These are phyloP conservation scores for Acanthurus leucopareius DNA, from an alignment of 2,797 vertebrate genomes.

Conservation along the genomic window DNA sequence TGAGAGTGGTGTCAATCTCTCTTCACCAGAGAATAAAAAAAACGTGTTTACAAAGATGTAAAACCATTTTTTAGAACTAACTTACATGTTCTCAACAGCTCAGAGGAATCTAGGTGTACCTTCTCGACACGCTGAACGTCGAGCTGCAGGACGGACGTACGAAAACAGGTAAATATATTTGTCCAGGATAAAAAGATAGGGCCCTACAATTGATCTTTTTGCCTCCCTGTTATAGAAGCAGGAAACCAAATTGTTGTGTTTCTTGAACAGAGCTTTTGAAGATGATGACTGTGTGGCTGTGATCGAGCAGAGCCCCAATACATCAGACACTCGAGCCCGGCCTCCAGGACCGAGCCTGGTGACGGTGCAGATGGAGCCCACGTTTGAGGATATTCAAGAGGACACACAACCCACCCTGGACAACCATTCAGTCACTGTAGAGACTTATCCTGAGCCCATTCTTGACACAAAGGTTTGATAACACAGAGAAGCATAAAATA, in stretches of 20 bases:
- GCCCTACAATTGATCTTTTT: background rate
- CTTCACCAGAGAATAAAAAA: background rate
- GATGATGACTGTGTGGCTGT: slow-evolving; percentile 85
- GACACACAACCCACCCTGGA: slow-evolving; percentile 45
- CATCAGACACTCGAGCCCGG: slow-evolving; percentile 75
- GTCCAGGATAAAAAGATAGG: background rate
- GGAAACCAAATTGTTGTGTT: slow-evolving; percentile 8
- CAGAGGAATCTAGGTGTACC: slow-evolving; percentile 81
- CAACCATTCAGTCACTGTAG: slow-evolving; percentile 77
- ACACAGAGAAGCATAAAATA: background rate
- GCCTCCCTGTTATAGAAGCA: background rate
- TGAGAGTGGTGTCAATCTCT: slow-evolving; percentile 4
- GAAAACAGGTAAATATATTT: slow-evolving; percentile 83
- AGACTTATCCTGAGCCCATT: slow-evolving; percentile 80
- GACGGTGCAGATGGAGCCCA: slow-evolving; percentile 80
- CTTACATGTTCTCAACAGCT: slow-evolving; percentile 70
- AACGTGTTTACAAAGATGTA: slow-evolving; percentile 18
- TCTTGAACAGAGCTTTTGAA: slow-evolving; percentile 84
- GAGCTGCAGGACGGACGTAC: slow-evolving; percentile 79
- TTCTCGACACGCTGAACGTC: slow-evolving; percentile 71
- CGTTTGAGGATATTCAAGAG: slow-evolving; percentile 67
- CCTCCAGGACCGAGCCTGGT: slow-evolving; percentile 75
- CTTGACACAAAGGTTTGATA: slow-evolving; percentile 80
- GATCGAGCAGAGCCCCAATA: slow-evolving; percentile 84
- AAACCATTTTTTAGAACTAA: slow-evolving; percentile 11